Base-by-base conservation (phyloP, 2,888 invertebrate species). In the Leucoma salicis region DNA sequence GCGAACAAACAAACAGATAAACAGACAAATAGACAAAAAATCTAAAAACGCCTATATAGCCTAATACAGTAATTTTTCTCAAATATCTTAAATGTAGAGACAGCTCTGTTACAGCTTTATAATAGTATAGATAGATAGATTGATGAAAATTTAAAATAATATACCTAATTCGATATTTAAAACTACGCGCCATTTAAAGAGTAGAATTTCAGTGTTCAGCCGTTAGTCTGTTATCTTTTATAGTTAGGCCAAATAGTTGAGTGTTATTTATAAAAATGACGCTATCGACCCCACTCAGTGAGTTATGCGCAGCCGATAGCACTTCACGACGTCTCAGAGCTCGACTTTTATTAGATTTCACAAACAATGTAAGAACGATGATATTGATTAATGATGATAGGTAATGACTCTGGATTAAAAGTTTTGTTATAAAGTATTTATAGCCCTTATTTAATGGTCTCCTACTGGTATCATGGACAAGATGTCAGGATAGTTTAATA, bases 211-310 rank as follows among this genome's bases (percentile, higher is more conserved):
- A n/a, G n/a, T n/a, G n/a, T n/a, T n/a, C n/a, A n/a, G n/a, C n/a
- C n/a, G n/a, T n/a, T n/a, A n/a, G 67, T 49, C 69, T 58, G 67
- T 64, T 66, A 70, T 63, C 70, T 62, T 63, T 66, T 65, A 67
- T 70, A 70, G 68, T 70, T 66, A 61, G 50, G 64, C 67, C 74
- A 70, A 80, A 79, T 74, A 70, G 74, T 71, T 59, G 54, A 58
- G 37, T 49, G 67, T 70, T 71, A 72, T 78, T 77, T 79, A 75
- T 78, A 74, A 74, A 69, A 70, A 63, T 68, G 63, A 50, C 54
- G 55, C 54, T 57, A 41, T 46, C 49, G 52, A 62, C 39, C 39
- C 25, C 27, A 34, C 29, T 39, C 34, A 24, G 21, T 35, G 34
- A 31, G 29, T 21, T 34, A 40, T 40, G 21, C 34, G 24, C 28